phyloP scores from a whole-genome alignment of 2,888 invertebrate genomes.

The Alitta virens region DNA sequence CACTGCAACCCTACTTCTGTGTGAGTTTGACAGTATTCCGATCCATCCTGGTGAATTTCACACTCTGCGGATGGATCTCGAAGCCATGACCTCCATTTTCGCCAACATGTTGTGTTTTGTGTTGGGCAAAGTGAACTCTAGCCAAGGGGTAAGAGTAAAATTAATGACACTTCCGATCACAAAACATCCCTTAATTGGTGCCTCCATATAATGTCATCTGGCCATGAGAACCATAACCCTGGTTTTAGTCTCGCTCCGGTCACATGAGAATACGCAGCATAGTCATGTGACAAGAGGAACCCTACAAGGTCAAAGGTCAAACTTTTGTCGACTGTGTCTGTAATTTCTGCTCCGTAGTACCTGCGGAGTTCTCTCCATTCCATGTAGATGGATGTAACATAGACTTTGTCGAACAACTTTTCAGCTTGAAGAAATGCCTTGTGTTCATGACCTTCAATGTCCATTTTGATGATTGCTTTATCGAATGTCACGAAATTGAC shows the following conservation, averaged over 20 bases:
- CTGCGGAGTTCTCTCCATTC: constrained; percentile 30
- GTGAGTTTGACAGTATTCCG: no score
- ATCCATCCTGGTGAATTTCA: no score
- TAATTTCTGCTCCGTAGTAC: constrained; percentile 21
- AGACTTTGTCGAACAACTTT: constrained; percentile 20
- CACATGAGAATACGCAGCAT: constrained; percentile 14
- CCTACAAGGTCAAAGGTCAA: constrained; percentile 22
- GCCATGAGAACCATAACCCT: constrained; percentile 30
- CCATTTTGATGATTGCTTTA: constrained; percentile 29
- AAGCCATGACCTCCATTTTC: no score
- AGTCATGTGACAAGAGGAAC: constrained; percentile 19
- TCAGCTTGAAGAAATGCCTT: constrained; percentile 21
- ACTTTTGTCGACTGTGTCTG: constrained; percentile 24
- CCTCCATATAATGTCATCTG: constrained; percentile 32
- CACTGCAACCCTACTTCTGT: no score
- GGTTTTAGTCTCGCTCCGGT: constrained; percentile 12
- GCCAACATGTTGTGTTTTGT: no score
- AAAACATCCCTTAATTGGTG: constrained; percentile 15
- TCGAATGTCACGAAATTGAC: constrained; percentile 23
- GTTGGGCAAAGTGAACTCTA: no score
- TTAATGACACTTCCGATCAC: no score
- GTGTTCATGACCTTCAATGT: constrained; percentile 33
- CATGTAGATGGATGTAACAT: constrained; percentile 30
- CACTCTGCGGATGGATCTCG: no score
- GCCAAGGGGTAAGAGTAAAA: no score